Base-by-base conservation (phyloP, 2,888 invertebrate species). In the Drosophila rellima region DNA sequence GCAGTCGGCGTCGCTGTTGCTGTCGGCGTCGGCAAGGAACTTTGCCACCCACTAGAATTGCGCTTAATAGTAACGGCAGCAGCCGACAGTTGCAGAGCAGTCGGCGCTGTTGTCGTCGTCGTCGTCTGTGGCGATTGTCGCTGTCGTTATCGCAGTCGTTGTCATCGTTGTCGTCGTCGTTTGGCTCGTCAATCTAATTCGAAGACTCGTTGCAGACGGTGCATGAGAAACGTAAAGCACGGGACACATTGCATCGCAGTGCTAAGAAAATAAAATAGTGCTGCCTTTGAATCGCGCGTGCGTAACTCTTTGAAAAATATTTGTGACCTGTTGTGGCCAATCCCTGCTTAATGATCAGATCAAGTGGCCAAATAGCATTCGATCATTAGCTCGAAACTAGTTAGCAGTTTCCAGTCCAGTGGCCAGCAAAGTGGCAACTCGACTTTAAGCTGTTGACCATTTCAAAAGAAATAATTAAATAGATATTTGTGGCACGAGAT, bases 161-260 rank as follows among this genome's bases (percentile, higher is more conserved):
- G 60, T 35, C 20, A 15, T 33, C 26, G 33, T 5, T 6, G 39
- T 17, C 17, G 18, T 31, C 20, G 29, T 35, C 11, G 56, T 18
- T 76, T 54, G 61, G 54, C 13, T 74, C 47, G 70, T 78, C 80
- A 82, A 88, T 88, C 80, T 72, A 65, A 80, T 77, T 71, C 86
- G 86, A 82, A 70, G 61, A 47, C 71, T 82, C 69, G 77, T 63
- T 82, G 83, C 86, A 80, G 83, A 82, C 82, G 88, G 84, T 79
- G 82, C 63, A 50, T 78, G 72, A 33, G 72, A 33, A 48, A 61
- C 80, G 74, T 62, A 60, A 56, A 33, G 18, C 48, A 3, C 20
- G 29, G 52, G 39, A 47, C 62, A 35, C 26, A n/a, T 45, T 65
- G 74, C 67, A 55, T 40, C 67, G 67, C 45, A 65, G 60, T 71